Evolutionary conservation across 2,797 vertebrate genomes (phyloP), one percentile per base, ranked within the genome.

Genomic region (Sebastes reedi): DNA sequence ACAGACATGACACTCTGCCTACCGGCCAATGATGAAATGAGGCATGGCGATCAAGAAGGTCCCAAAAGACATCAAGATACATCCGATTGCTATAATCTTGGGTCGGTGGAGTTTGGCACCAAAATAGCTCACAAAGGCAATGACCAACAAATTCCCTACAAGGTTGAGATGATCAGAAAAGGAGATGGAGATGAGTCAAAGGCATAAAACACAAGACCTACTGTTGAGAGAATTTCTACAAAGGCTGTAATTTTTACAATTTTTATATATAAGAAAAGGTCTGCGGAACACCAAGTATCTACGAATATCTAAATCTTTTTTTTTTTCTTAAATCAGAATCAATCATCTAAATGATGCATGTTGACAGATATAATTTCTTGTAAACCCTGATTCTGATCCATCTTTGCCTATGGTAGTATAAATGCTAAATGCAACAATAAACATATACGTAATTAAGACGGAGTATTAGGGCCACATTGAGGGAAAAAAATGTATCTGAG

Each of bases 71-170:
- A 99, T 99, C 91, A 99, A 90, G 56, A 99, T 67, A 80, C 97
- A 98, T 7, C 98, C 98, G 2, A 93, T 78, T 82, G 96, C 97
- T 61, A 99, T 99, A 91, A 99, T 96, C 93, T 96, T 97, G 52
- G 98, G 98, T 52, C 97, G 96, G 78, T 99, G 98, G 88, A 99
- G 96, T 89, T 95, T 98, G 56, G 97, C 97, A 86, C 98, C 98
- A 82, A 98, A 99, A 94, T 98, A 98, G 93, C 98, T 99, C 87
- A 99, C 98, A 75, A 98, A 96, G 71, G 96, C 96, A 88, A 98
- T 98, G 86, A 98, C 96, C 90, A 99, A 88, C 89, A 99, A 94
- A 90, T 99, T 99, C 56, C 98, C 98, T 99, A 86, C 27, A 89
- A 27, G 20, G 18, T 67, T 72, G 68, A 83, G 12, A 87, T 14